Percentiles rank a stretch among this genome's conserved stretches.
Evolutionary conservation across 2,888 invertebrate genomes (phyloP).

Genomic region (Limnephilus rhombicus): DNA sequence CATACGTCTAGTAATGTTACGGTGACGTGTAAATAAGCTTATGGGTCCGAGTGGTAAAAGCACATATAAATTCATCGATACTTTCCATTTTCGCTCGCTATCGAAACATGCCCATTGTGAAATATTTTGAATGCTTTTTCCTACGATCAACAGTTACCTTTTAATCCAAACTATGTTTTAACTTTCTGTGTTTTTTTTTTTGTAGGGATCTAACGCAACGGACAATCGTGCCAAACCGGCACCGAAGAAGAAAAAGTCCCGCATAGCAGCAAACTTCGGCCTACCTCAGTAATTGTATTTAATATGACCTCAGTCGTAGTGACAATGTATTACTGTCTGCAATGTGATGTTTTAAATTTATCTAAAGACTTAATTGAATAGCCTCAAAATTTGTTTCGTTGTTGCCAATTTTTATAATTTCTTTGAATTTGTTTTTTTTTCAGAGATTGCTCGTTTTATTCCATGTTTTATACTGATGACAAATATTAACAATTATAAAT

Average conservation of each 20-base stretch:
- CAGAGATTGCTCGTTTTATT: neutral
- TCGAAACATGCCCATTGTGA: neutral
- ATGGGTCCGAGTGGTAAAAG: too few species aligned
- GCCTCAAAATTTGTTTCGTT: neutral
- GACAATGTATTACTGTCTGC: neutral
- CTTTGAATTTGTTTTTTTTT: neutral
- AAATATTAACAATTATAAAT: neutral
- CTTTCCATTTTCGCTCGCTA: neutral
- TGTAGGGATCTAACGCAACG: neutral
- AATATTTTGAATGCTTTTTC: neutral
- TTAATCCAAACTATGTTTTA: neutral
- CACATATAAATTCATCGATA: neutral
- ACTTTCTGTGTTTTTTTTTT: slow-evolving; percentile 1
- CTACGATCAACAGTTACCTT: neutral
- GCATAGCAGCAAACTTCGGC: slow-evolving; percentile 71
- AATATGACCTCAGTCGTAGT: neutral
- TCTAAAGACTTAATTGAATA: neutral
- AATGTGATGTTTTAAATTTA: neutral
- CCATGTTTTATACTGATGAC: neutral
- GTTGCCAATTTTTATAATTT: neutral
- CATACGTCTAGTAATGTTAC: too few species aligned
- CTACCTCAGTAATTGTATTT: slow-evolving; percentile 9
- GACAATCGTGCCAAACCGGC: neutral
- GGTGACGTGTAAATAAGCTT: too few species aligned
- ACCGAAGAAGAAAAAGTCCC: slow-evolving; percentile 69